Evolutionary conservation across 2,113 vertebrate genomes (phyloP).

Genomic region (Sclerurus mexicanus): DNA sequence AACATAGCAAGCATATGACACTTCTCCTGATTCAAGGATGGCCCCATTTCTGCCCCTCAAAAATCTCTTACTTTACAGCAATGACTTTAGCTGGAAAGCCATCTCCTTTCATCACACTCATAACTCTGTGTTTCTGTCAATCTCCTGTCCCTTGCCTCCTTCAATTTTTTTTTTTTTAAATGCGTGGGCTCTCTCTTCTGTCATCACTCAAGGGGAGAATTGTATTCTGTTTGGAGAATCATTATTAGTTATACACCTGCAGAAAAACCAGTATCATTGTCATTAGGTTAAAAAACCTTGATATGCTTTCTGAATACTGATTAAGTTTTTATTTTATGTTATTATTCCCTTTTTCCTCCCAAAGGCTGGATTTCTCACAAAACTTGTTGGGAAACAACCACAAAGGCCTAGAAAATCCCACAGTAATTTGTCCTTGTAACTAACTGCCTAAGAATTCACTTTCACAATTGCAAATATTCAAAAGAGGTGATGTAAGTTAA

Average conservation of each 20-base stretch:
- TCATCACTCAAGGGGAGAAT: background rate
- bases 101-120: background rate
- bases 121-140: background rate
- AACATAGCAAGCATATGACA: background rate
- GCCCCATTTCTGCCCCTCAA: background rate
- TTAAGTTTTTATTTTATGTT: background rate
- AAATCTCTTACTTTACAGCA: background rate
- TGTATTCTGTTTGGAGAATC: background rate
- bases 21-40: background rate
- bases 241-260: background rate
- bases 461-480: background rate
- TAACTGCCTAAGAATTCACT: background rate
- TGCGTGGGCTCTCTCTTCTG: background rate
- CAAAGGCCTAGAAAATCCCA: background rate
- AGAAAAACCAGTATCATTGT: background rate
- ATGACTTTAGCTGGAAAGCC: background rate
- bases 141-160: background rate
- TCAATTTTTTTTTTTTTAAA: background rate
- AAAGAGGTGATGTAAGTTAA: background rate
- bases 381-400: background rate
- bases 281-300: background rate
- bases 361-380: background rate
- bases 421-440: background rate
- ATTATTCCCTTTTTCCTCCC: background rate
- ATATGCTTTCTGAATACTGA: background rate